Evolutionary conservation across 2,113 vertebrate genomes (phyloP), one percentile per base, ranked within the genome.

Genomic region (Mastomys natalensis): DNA sequence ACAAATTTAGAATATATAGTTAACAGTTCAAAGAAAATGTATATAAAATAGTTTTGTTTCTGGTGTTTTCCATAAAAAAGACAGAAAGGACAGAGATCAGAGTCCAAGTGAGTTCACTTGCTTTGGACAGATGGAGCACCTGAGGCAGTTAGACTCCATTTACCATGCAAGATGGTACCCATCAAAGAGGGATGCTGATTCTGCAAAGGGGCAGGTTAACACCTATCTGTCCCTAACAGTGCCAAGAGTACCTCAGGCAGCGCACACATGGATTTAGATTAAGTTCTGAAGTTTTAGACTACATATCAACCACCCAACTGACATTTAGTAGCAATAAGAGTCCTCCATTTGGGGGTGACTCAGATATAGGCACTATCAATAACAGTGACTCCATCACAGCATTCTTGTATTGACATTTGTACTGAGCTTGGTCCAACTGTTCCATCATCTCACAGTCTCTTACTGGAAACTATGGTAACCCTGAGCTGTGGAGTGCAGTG

Each of bases 81-180:
- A 74, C 24, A 11, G 60, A 21, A 68, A 72, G 48, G 80, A 92
- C 16, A 22, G 91, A 85, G 51, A 45, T 92, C 51, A 66, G 40
- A 92, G 66, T 73, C 70, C 15, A 15, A 29, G 43, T 40, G 40
- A 82, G 29, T 21, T n/a, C 53, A 7, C n/a, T 94, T 43, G 48
- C 87, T 70, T 55, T n/a, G 58, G 78, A 95, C 93, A 97, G 89
- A 96, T 94, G 89, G 68, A 84, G 9, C 16, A 64, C 91, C 94
- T 43, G 74, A 94, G 90, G 91, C 91, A n/a, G 51, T 93, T 8
- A 85, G 64, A 95, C 58, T 94, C 45, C 90, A 68, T 95, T 94
- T 95, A 87, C 72, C 31, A 76, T 85, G 92, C 40, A 95, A 81
- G 72, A 94, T 66, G 78, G 51, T 77, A 58, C 58, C 37, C 13